Percentiles rank a stretch among this genome's conserved stretches.
These are phyloP conservation scores for Crotalus helleri DNA, from an alignment of 2,113 vertebrate genomes.

Conservation along the genomic window DNA sequence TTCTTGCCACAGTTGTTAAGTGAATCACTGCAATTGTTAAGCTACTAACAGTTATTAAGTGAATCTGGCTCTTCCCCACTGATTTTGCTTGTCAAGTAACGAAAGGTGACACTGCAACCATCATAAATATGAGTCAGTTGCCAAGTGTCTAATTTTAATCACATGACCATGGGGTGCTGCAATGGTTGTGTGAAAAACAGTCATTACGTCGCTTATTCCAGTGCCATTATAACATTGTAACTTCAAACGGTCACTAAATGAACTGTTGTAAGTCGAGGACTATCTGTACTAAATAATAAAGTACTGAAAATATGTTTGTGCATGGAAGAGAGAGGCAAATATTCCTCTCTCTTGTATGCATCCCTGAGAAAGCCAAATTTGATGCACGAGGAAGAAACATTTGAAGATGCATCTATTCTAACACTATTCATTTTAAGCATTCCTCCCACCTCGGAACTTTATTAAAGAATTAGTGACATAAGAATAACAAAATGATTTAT, in stretches of 20 bases:
- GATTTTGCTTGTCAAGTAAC: background rate
- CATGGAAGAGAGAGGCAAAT: background rate
- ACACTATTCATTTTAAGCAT: background rate
- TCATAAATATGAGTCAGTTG: background rate
- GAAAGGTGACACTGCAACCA: background rate
- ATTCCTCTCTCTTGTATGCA: background rate
- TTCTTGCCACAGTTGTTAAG: background rate
- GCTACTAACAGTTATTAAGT: background rate
- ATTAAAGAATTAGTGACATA: conserved; percentile 3
- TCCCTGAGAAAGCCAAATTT: background rate
- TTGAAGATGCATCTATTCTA: background rate
- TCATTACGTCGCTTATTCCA: background rate
- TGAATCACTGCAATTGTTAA: background rate
- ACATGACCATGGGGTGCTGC: background rate
- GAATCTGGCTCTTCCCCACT: background rate
- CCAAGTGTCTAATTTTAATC: background rate
- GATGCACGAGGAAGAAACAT: background rate
- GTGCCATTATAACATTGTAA: background rate
- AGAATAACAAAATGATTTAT: conserved; percentile 70
- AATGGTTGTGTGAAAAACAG: background rate
- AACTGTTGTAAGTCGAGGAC: background rate
- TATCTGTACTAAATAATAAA: background rate
- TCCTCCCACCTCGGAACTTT: background rate
- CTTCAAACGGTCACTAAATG: background rate
- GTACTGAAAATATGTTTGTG: background rate